Conservation (phyloP, 2,888 invertebrate species). For the Latrodectus elegans region DNA sequence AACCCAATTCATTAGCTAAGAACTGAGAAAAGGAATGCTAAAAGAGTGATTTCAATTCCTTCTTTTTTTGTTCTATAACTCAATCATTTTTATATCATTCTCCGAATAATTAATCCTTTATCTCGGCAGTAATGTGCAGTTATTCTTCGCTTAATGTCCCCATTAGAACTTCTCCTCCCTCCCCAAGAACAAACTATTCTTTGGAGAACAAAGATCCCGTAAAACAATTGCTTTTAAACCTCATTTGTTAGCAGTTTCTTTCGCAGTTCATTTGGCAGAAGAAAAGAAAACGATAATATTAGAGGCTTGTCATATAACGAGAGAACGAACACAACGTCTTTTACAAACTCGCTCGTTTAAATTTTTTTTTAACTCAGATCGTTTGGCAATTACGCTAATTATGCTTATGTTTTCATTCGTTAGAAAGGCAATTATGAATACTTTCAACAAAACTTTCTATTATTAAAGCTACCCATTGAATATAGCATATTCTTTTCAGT, state of each 20-base stretch:
- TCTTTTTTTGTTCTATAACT: not conserved
- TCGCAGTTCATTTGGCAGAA: conserved; percentile 52
- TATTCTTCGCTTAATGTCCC: conserved; percentile 52
- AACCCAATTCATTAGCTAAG: conserved; percentile 50
- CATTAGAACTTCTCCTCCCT: conserved; percentile 25
- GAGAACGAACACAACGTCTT: conserved; percentile 28
- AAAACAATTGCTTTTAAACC: conserved; percentile 63
- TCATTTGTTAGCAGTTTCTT: conserved; percentile 58
- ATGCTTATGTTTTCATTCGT: conserved; percentile 62
- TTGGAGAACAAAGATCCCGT: conserved; percentile 41
- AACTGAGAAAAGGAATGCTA: conserved; percentile 41
- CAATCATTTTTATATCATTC: conserved; percentile 61
- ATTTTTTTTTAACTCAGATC: conserved; percentile 28
- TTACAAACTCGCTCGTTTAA: conserved; percentile 33
- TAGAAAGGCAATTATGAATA: conserved; percentile 49
- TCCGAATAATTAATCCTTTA: conserved; percentile 52
- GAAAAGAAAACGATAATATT: conserved; percentile 35
- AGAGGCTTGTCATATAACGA: conserved; percentile 16
- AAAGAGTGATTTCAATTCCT: conserved; percentile 40
- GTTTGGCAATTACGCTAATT: conserved; percentile 60
- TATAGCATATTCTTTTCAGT: conserved; percentile 1
- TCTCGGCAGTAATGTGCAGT: conserved; percentile 42
- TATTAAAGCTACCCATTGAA: conserved; percentile 17
- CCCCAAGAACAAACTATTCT: conserved; percentile 38
- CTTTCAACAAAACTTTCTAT: conserved; percentile 49